Percentiles rank a stretch among this genome's conserved stretches.
These are phyloP conservation scores for Drosophila funebris DNA, from an alignment of 1,140 invertebrate genomes.

Conservation along the genomic window DNA sequence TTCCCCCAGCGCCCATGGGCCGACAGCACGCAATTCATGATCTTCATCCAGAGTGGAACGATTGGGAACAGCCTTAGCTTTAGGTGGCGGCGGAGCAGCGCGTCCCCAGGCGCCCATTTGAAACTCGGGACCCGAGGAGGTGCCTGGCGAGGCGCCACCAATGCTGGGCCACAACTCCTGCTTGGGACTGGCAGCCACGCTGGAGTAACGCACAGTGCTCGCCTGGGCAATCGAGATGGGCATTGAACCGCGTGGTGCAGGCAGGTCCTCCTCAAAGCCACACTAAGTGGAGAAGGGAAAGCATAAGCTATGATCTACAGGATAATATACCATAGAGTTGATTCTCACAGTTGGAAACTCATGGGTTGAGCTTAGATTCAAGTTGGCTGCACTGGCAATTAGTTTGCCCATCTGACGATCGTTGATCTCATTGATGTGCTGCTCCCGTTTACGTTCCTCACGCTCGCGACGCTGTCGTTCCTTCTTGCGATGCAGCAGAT, in stretches of 20 bases:
- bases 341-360: constrained; percentile 87
- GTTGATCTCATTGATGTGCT: constrained; percentile 89
- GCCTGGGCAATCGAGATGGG: constrained; percentile 36
- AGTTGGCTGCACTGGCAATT: constrained; percentile 83
- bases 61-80: background rate
- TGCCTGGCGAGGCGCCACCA: constrained; percentile 43
- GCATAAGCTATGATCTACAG: background rate
- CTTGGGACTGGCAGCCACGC: constrained; percentile 57
- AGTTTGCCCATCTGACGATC: constrained; percentile 88
- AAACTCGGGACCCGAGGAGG: constrained; percentile 18
- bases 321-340: background rate
- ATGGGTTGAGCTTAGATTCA: constrained; percentile 86
- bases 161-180: constrained; percentile 81
- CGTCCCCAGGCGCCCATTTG: constrained; percentile 65
- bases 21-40: constrained; percentile 48
- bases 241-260: constrained; percentile 39
- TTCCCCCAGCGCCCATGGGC: constrained; percentile 72
- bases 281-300: constrained; percentile 49
- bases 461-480: constrained; percentile 87
- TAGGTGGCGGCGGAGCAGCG: constrained; percentile 82
- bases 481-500: constrained; percentile 87
- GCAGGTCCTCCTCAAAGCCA: constrained; percentile 79
- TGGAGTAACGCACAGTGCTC: constrained; percentile 34
- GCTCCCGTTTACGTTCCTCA: constrained; percentile 89
- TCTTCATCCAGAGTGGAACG: constrained; percentile 25